Evolutionary conservation across 2,888 invertebrate genomes (phyloP).

Genomic region (Conomelus anceps): DNA sequence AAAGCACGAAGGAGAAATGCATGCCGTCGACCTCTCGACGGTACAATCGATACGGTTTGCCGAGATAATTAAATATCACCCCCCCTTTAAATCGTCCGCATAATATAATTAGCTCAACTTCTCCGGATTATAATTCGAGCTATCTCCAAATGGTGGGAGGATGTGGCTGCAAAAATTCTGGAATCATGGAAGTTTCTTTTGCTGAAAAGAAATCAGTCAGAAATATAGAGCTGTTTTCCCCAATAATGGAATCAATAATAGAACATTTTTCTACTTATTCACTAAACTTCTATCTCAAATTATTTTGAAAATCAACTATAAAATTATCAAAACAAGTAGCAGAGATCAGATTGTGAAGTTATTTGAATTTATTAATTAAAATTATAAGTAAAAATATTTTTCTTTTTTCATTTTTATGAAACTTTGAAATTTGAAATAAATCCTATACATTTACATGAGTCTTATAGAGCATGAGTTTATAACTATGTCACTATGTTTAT

Average conservation of each 20-base stretch:
- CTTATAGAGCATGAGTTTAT: no score
- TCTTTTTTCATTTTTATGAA: no score
- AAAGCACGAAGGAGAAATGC: neutral
- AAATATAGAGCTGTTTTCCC: neutral
- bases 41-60: conserved; percentile 7
- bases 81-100: neutral
- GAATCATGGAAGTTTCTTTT: neutral
- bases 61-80: conserved; percentile 3
- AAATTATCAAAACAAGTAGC: no score
- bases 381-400: no score
- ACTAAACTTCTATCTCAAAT: no score
- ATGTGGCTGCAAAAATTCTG: neutral
- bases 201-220: neutral
- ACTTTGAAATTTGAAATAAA: no score
- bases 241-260: neutral
- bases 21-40: neutral
- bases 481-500: no score
- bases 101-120: neutral
- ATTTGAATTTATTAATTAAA: no score
- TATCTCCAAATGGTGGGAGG: neutral
- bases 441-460: no score
- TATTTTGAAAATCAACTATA: no score
- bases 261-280: neutral
- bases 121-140: neutral
- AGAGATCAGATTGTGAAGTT: no score